phyloP scores from a whole-genome alignment of 2,888 invertebrate genomes.

The Pherbina coryleti region DNA sequence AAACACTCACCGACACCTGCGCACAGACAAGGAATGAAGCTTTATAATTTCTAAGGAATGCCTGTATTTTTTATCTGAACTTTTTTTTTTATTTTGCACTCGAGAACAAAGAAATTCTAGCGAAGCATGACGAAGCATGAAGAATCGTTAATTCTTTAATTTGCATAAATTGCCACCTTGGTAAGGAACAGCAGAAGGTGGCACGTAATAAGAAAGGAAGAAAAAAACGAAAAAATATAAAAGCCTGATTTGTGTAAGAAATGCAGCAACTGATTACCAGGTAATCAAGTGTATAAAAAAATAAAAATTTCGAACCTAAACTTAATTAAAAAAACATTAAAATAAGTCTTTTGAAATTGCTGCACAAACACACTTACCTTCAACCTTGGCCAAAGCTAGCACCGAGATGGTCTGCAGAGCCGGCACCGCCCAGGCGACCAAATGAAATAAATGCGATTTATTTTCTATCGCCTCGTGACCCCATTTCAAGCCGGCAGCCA shows the following conservation, averaged over 20 bases:
- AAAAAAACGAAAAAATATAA: background rate
- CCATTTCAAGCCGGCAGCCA: constrained; percentile 97
- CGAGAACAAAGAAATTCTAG: constrained; percentile 1
- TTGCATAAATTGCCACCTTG: constrained; percentile 37
- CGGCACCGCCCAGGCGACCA: constrained; percentile 98
- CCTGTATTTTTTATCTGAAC: constrained; percentile 12
- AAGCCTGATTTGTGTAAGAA: background rate
- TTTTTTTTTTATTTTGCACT: background rate
- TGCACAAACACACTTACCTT: constrained; percentile 74
- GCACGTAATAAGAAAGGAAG: background rate
- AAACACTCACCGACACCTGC: background rate
- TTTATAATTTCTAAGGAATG: constrained; percentile 20
- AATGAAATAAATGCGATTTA: constrained; percentile 96
- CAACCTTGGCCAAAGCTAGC: constrained; percentile 94
- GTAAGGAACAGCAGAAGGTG: background rate
- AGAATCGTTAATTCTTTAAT: constrained; percentile 33
- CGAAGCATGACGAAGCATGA: constrained; percentile 32
- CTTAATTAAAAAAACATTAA: background rate
- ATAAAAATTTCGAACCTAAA: background rate
- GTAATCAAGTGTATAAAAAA: background rate
- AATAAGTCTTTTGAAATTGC: background rate
- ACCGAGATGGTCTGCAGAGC: constrained; percentile 96
- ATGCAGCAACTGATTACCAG: background rate
- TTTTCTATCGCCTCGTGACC: constrained; percentile 98
- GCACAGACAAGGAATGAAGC: background rate